phyloP scores from a whole-genome alignment of 2,797 vertebrate genomes.

The Pseudopleuronectes americanus region DNA sequence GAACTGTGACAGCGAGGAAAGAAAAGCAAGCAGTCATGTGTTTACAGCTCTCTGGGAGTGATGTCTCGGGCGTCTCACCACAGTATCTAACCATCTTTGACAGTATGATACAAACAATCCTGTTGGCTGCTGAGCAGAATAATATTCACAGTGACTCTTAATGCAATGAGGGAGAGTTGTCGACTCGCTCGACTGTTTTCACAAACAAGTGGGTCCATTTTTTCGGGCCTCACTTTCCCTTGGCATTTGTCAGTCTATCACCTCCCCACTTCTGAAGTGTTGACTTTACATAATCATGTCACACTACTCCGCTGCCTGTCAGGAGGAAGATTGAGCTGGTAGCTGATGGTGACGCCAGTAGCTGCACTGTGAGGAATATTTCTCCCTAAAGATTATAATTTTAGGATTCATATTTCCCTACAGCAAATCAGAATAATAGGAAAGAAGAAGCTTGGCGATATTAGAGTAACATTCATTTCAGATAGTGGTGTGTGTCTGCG shows the following conservation, averaged over 20 bases:
- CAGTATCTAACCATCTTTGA: constrained; percentile 23
- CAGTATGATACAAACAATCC: constrained; percentile 13
- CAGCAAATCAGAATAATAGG: constrained; percentile 16
- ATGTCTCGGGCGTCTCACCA: constrained; percentile 14
- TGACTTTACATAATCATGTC: constrained; percentile 56
- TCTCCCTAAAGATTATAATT: constrained; percentile 57
- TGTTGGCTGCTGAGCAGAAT: constrained; percentile 21
- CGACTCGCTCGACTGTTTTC: background rate
- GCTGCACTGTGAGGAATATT: constrained; percentile 24
- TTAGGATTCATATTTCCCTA: constrained; percentile 49
- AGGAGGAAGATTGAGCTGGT: constrained; percentile 31
- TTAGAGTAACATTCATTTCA: constrained; percentile 48
- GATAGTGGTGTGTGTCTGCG: constrained; percentile 18
- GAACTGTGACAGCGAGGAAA: constrained; percentile 17
- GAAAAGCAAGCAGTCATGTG: constrained; percentile 14
- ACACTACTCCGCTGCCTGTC: constrained; percentile 45
- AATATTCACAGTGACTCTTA: constrained; percentile 27
- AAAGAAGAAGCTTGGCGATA: constrained; percentile 30
- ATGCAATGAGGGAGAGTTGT: constrained; percentile 22
- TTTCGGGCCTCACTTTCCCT: background rate
- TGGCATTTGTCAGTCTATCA: constrained; percentile 24
- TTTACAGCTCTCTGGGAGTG: constrained; percentile 25
- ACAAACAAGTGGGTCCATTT: constrained; percentile 11
- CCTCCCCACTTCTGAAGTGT: constrained; percentile 22
- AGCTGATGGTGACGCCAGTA: constrained; percentile 46